Evolutionary conservation across 2,888 invertebrate genomes (phyloP).

Genomic region (Amphipyra berbera): DNA sequence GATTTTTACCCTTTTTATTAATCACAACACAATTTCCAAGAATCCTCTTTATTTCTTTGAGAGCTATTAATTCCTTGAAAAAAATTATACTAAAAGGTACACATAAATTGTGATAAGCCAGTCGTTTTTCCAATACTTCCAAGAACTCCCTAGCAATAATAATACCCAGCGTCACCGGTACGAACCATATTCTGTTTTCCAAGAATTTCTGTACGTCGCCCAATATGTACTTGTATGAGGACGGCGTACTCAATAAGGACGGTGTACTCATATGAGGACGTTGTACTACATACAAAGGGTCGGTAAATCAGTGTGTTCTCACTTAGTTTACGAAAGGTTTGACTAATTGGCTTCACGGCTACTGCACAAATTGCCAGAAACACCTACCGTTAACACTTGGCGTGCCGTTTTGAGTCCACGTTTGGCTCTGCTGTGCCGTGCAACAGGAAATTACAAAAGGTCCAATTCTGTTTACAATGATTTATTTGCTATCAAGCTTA

Average conservation of each 20-base stretch:
- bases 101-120: neutral
- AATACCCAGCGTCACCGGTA: neutral
- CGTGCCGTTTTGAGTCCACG: slow-evolving; percentile 27
- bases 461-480: no score
- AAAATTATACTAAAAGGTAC: no score
- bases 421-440: slow-evolving; percentile 10
- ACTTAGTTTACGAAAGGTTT: slow-evolving; percentile 27
- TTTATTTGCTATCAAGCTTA: no score
- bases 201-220: neutral
- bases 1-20: no score
- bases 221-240: neutral
- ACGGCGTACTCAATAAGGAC: neutral
- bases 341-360: slow-evolving; percentile 56
- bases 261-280: neutral
- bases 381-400: slow-evolving; percentile 47
- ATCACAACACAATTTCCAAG: no score
- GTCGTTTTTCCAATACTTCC: neutral
- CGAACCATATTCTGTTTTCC: neutral
- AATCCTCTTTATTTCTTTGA: no score
- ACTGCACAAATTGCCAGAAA: slow-evolving; percentile 51
- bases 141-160: neutral
- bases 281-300: neutral
- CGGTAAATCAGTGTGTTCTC: slow-evolving; percentile 14
- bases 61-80: no score
- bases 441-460: no score